phyloP scores from a whole-genome alignment of 2,113 vertebrate genomes.

The Reinhardtius hippoglossoides region DNA sequence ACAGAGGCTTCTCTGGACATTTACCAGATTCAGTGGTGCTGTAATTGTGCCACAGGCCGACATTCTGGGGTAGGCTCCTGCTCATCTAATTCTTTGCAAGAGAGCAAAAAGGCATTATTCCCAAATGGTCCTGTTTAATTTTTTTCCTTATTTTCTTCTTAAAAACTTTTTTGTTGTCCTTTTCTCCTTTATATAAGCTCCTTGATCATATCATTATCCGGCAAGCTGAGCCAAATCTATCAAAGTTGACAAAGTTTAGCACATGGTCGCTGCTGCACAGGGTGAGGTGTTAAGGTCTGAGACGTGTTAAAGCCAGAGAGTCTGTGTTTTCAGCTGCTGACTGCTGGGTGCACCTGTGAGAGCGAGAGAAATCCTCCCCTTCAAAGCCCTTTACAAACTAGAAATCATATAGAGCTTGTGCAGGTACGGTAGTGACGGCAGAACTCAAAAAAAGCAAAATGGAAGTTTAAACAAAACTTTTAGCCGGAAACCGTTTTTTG shows the following conservation, averaged over 20 bases:
- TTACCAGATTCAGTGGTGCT: no score
- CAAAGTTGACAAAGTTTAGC: slow-evolving; percentile 28
- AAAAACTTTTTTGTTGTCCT: not conserved
- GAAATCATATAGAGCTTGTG: slow-evolving; percentile 41
- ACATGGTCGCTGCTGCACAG: not conserved
- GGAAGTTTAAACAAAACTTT: not conserved
- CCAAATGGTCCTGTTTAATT: not conserved
- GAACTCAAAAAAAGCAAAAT: not conserved
- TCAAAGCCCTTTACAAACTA: slow-evolving; percentile 46
- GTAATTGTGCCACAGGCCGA: not conserved
- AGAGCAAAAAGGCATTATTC: not conserved
- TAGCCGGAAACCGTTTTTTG: slow-evolving; percentile 18
- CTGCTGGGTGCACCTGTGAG: slow-evolving; percentile 68
- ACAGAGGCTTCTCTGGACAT: no score
- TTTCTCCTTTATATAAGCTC: not conserved
- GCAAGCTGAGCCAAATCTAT: slow-evolving; percentile 17
- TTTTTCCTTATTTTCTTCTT: not conserved
- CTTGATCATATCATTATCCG: slow-evolving; percentile 29
- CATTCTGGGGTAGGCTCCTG: not conserved
- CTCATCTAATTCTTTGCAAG: not conserved
- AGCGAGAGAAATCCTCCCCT: slow-evolving; percentile 35
- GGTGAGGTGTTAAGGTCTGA: slow-evolving; percentile 39
- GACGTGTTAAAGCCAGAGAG: slow-evolving; percentile 31
- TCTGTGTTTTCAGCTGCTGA: slow-evolving; percentile 69
- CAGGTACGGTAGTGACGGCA: not conserved